Base-by-base conservation (phyloP, 2,888 invertebrate genomes). In the Phytoseiulus persimilis region DNA sequence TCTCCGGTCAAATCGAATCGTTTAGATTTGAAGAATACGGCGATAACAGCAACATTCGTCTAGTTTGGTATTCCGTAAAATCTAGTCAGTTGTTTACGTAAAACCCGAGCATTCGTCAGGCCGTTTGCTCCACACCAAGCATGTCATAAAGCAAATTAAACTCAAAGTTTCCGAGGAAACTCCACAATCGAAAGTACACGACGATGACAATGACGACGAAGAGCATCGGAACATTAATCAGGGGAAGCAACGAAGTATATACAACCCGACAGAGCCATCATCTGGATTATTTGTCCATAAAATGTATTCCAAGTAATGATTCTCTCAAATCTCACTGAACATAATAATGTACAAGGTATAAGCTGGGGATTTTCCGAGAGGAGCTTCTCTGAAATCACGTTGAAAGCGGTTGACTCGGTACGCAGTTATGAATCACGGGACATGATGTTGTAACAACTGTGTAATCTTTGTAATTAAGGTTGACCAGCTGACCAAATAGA, bases 401-500 rank as follows among this genome's bases (percentile, higher is more conserved):
- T 65, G 65, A 65, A 65, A 65, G 65, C 65, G 65, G 65, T 65
- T 65, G 65, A 28, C 18, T 23, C 65, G 65, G 65, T 65, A 65
- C 65, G 65, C 65, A 18, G 65, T 65, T 65, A 65, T 65, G 65
- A 65, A 65, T 28, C 28, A 65, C 28, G 28, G 23, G 65, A 65
- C 23, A 65, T 28, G 18, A 65, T 65, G 65, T 65, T 65, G 65
- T 65, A 65, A 65, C 65, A 65, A 65, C 65, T 65, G 65, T 65
- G 65, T 65, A 65, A 65, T 65, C 65, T 65, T 65, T 65, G 65
- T 65, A 65, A 65, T 65, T 65, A 65, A 65, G 65, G 65, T 65
- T 65, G 65, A 65, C 65, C 65, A 65, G 65, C 65, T 65, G 65
- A 65, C 65, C 65, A 65, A 65, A 65, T 65, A 23, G 18, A 65